phyloP scores from a whole-genome alignment of 1,140 invertebrate species.

The Palaemon carinicauda region DNA sequence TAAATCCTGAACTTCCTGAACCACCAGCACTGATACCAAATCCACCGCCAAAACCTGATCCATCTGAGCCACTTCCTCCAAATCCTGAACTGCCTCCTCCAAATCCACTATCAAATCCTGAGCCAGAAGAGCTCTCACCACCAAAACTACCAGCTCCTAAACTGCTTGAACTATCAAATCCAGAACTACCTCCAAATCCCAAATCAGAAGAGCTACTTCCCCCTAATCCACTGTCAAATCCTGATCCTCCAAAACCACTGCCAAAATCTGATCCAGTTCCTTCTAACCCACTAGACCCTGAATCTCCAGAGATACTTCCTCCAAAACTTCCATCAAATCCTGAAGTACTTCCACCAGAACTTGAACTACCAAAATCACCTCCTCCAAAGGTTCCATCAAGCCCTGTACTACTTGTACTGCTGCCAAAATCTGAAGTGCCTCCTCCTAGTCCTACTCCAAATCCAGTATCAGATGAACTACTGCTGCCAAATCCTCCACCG shows the following conservation, averaged over 20 bases:
- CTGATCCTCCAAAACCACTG: not conserved
- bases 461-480: not conserved
- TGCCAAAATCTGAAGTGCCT: not conserved
- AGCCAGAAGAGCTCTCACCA: not conserved
- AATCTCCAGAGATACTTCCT: not conserved
- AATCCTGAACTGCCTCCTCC: not conserved
- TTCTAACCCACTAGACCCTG: not conserved
- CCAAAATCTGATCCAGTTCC: not conserved
- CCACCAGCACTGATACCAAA: not conserved
- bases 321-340: not conserved
- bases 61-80: not conserved
- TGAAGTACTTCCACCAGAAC: not conserved
- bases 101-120: not conserved
- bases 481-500: not conserved
- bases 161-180: not conserved
- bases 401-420: not conserved
- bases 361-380: too few species aligned
- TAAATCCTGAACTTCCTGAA: not conserved
- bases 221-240: not conserved
- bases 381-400: too few species aligned
- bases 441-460: not conserved
- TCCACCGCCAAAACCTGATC: not conserved
- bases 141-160: too few species aligned
- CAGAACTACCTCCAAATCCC: not conserved
- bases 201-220: not conserved